Evolutionary conservation across 2,888 invertebrate species (phyloP), one percentile per base, ranked within the genome.

Genomic region (Cetonia aurata): DNA sequence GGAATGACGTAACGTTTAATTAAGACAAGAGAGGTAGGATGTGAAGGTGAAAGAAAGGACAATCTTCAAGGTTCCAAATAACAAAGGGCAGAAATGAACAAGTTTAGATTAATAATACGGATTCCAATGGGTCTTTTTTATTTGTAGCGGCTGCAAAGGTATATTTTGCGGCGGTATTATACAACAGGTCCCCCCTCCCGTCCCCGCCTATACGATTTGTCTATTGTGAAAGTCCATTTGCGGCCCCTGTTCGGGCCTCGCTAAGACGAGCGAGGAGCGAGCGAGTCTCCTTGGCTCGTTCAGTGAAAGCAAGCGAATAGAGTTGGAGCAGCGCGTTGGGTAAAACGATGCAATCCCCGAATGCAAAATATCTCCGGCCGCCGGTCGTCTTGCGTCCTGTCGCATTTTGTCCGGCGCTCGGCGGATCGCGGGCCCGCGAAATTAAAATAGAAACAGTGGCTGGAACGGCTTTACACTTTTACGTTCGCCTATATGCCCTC

Each of bases 181-280:
- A 83, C 83, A 84, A 83, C 82, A 80, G 79, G 80, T 78, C 81
- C 82, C 82, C 80, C 82, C 77, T 9, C 37, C 82, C 80, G 79
- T 80, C 78, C 80, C 82, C 82, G 80, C 82, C 77, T 80, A 78
- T 70, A 53, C 69, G 71, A 72, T 75, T 75, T 76, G 78, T 79
- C 81, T 80, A 82, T 83, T 84, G 84, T 84, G 84, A 84, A 84
- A 84, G 84, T 84, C 80, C 81, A 78, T 80, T 80, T 81, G 80
- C 77, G 80, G 81, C 82, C 83, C 84, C 83, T 79, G 80, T 79
- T 81, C 81, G 83, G 82, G 83, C 83, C 83, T 81, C 79, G 80
- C 78, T 75, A 79, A 80, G 83, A 83, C 82, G 81, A 37, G 8
- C 37, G 37, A 37, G 37, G 81, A 37, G 8, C 37, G 37, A 37